Evolutionary conservation across 1,140 invertebrate species (phyloP), one percentile per base, ranked within the genome.

Genomic region (Bombus huntii): DNA sequence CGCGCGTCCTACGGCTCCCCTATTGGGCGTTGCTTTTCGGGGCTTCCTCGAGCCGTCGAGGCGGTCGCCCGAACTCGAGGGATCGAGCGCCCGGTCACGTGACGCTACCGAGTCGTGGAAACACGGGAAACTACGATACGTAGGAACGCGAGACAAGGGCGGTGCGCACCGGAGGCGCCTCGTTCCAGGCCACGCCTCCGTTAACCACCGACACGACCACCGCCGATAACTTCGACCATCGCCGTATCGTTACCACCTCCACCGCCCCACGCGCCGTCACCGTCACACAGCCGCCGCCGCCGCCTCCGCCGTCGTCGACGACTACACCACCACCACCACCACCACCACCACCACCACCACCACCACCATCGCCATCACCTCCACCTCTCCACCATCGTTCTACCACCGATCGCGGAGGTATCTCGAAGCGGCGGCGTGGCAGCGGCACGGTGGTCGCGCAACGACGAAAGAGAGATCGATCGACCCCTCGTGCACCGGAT

Each of bases 391-490:
- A 62, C 83, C 72, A 74, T 84, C 73, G 82, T 42, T 34, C 78
- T 75, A 31, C 47, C 88, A 72, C 78, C 87, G 85, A 86, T 87
- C 83, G 88, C 92, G 84, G 87, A 79, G 84, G 89, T 85, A 89
- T 81, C 82, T 74, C 72, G 87, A 59, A 86, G 81, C 79, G 82
- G 79, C 65, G 89, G 79, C 73, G 89, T 89, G 88, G 87, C 83
- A 83, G 87, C 84, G 79, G 82, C 87, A 90, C 89, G 80, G 92
- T 88, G 90, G 84, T 80, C 85, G 86, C 70, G 83, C 86, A 91
- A 92, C 92, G 93, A 90, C 91, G 93, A 94, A 94, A 94, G 93
- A 93, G 93, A 94, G 93, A 94, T 94, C 93, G 93, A 94, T 94
- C 93, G 92, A 91, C 87, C 88, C 86, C 89, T 91, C 88, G 85